These are phyloP conservation scores for Biston betularia DNA, from an alignment of 2,888 invertebrate genomes.

Conservation along the genomic window DNA sequence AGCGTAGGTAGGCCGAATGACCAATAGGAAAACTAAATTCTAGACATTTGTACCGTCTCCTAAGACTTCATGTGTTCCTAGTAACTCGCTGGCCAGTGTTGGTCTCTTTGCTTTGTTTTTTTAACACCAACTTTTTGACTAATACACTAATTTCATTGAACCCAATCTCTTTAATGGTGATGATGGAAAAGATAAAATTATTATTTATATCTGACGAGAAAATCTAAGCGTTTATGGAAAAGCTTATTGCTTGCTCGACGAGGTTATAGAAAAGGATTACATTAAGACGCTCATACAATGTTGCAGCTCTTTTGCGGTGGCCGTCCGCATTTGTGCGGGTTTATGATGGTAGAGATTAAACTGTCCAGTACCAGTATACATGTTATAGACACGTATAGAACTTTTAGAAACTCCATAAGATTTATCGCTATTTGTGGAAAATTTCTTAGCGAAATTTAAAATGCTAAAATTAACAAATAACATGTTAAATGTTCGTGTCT, in stretches of 20 bases:
- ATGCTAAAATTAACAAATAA: no score
- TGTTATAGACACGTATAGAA: no score
- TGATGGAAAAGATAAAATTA: not conserved
- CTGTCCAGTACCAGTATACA: no score
- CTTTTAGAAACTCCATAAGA: no score
- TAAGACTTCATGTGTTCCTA: conserved; percentile 65
- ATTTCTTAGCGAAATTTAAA: no score
- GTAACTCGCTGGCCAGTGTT: conserved; percentile 75
- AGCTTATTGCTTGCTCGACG: not conserved
- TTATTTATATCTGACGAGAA: not conserved
- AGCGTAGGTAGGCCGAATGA: not conserved
- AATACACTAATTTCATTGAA: no score
- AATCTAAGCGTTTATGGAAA: conserved; percentile 13
- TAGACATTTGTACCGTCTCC: conserved; percentile 46
- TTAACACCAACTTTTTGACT: conserved; percentile 33
- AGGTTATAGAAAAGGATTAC: conserved; percentile 9
- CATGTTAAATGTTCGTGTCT: no score
- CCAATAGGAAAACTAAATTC: not conserved
- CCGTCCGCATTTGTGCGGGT: conserved; percentile 10
- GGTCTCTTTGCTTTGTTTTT: conserved; percentile 57
- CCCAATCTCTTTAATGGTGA: not conserved
- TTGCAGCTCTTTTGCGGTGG: conserved; percentile 23
- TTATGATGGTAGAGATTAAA: conserved; percentile 1
- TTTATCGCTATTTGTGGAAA: no score
- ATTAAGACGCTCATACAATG: conserved; percentile 10